Evolutionary conservation across 2,888 invertebrate genomes (phyloP).

Genomic region (Andrena hattorfiana): DNA sequence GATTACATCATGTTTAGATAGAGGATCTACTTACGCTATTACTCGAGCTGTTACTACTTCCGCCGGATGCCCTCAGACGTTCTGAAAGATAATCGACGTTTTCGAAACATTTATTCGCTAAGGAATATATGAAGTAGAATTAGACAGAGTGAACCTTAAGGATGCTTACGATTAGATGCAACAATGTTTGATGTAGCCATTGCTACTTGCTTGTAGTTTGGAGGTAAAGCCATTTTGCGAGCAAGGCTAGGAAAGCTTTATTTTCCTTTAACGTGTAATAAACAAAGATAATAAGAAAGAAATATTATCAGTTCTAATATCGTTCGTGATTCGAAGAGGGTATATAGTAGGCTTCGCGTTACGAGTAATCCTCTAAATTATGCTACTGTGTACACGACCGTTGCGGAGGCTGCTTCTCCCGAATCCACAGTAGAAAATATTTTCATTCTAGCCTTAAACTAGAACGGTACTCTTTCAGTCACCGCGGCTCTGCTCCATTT

Average conservation of each 20-base stretch:
- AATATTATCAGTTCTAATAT: neutral
- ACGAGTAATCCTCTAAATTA: neutral
- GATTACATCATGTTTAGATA: neutral
- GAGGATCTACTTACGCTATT: constrained; percentile 84
- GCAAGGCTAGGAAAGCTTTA: neutral
- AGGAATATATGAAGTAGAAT: constrained; percentile 19
- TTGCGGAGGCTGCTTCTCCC: neutral
- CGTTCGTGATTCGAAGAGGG: neutral
- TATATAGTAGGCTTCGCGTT: neutral
- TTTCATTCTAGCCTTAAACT: neutral
- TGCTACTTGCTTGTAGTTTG: constrained; percentile 94
- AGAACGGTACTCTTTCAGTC: neutral
- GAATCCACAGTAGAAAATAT: constrained; percentile 5
- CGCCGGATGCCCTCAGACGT: constrained; percentile 87
- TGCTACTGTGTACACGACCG: constrained; percentile 17
- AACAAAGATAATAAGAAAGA: constrained; percentile 2
- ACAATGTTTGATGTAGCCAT: constrained; percentile 91
- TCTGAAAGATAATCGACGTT: constrained; percentile 82
- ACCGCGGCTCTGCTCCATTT: neutral
- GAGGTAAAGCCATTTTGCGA: constrained; percentile 91
- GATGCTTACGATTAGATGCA: constrained; percentile 90
- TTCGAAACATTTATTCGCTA: constrained; percentile 29
- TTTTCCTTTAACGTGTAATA: neutral
- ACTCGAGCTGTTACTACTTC: constrained; percentile 84
- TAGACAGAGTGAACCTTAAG: constrained; percentile 35